Evolutionary conservation across 2,113 vertebrate species (phyloP).

Genomic region (Hiodon tergisus): DNA sequence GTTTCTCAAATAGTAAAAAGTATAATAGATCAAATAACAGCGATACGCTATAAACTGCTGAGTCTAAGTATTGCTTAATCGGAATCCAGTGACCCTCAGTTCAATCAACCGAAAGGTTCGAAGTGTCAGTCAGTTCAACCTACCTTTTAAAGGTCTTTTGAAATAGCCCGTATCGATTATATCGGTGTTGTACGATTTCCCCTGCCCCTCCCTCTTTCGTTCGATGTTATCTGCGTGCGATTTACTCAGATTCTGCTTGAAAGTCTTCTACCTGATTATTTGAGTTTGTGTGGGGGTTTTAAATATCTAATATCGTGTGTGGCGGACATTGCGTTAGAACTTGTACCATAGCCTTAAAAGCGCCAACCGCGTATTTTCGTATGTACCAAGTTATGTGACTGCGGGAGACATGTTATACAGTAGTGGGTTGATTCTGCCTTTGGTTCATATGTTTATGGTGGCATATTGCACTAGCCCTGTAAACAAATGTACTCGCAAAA

Average conservation of each 20-base stretch:
- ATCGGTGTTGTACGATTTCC: conserved; percentile 10
- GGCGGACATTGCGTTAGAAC: background rate
- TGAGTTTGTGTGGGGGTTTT: background rate
- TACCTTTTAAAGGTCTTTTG: background rate
- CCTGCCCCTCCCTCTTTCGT: background rate
- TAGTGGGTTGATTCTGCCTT: conserved; percentile 30
- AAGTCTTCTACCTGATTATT: background rate
- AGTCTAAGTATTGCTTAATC: background rate
- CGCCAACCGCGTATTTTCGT: background rate
- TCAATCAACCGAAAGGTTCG: background rate
- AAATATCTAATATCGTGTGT: conserved; percentile 5
- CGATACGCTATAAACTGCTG: background rate
- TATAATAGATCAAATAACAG: background rate
- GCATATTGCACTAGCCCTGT: conserved; percentile 32
- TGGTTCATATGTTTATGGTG: conserved; percentile 43
- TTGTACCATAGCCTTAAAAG: background rate
- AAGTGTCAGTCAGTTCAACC: background rate
- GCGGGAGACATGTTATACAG: conserved; percentile 49
- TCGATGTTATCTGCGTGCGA: conserved; percentile 13
- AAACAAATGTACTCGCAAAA: conserved; percentile 39
- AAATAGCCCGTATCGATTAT: background rate
- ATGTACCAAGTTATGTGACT: conserved; percentile 42
- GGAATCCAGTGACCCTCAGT: background rate
- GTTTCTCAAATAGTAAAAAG: background rate
- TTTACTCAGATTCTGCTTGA: background rate